Base-by-base conservation (phyloP, 2,888 invertebrate genomes). In the Volucella inflata region DNA sequence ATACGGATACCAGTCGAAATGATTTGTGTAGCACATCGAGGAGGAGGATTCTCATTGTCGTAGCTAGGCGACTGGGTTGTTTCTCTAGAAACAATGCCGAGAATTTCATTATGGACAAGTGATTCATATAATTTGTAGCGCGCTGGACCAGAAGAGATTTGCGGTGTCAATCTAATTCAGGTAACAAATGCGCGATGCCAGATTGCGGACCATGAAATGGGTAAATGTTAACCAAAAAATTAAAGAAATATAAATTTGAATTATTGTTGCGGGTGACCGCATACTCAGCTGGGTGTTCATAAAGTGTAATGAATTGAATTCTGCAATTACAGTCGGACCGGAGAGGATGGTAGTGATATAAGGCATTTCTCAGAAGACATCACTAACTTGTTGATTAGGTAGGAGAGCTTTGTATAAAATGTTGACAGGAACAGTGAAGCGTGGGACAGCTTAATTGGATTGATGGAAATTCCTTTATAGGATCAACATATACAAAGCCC, bases 11-110 rank as follows among this genome's bases (percentile, higher is more conserved):
- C 30, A 30, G 30, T 30, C 30, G 4, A 70, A 79, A 74, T 75
- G 74, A 84, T 74, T 84, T 78, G 74, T 30, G 30, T 78, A 68
- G 67, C 17, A 51, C 68, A 83, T 83, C 68, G 59, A 79, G 57
- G 57, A 74, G 44, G 57, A 74, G 44, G 72, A 68, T 51, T 46
- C 55, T 55, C 21, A 59, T 65, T 81, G 76, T 71, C 67, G 48
- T 75, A 68, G 60, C 30, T 30, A 53, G 42, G 38, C 64, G 64
- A 72, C 42, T 16, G 48, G 30, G 30, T 11, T 44, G 46, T 62
- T 80, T 75, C 75, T 68, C 64, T 70, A 64, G 74, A 80, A 80
- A 74, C 62, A 72, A 80, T 80, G 51, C 14, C 48, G 36, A 50
- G 55, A 80, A 68, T 80, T 74, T 55, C 46, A 70, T 68, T 42